Conservation (phyloP, 2,797 vertebrate species). For the Momotus momota region DNA sequence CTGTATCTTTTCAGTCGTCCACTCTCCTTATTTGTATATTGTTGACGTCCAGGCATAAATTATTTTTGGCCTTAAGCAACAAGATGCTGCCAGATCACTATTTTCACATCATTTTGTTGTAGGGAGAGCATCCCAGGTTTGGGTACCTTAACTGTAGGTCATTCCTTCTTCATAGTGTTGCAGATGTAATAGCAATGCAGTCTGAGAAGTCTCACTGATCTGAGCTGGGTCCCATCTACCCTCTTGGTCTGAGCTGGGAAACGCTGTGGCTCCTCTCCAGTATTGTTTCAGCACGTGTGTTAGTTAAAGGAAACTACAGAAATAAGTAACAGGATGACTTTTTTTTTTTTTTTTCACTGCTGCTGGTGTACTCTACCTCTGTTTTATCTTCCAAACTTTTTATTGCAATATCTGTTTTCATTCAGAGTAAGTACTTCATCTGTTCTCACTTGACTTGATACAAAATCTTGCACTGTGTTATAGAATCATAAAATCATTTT, state of each 20-base stretch:
- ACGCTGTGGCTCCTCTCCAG: not conserved
- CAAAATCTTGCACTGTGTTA: not conserved
- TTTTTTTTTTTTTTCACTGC: not conserved
- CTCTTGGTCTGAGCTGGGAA: not conserved
- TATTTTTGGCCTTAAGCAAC: not conserved
- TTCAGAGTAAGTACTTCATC: not conserved
- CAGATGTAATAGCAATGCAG: not conserved
- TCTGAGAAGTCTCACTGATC: not conserved
- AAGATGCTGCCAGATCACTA: not conserved
- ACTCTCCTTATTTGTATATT: rapidly evolving
- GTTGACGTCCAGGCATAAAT: not conserved
- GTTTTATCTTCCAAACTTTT: not conserved
- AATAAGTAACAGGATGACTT: not conserved
- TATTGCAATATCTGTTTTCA: not conserved
- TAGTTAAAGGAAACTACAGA: not conserved
- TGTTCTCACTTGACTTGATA: not conserved
- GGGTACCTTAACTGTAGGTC: not conserved
- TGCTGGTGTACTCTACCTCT: not conserved
- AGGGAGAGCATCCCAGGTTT: not conserved
- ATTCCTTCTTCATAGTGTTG: not conserved
- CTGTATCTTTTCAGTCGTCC: not conserved
- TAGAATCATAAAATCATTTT: too few relatives aligned
- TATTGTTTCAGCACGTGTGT: not conserved
- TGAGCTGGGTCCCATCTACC: not conserved
- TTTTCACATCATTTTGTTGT: not conserved